Conservation (phyloP, 2,888 invertebrate genomes). For the Panopea generosa region DNA sequence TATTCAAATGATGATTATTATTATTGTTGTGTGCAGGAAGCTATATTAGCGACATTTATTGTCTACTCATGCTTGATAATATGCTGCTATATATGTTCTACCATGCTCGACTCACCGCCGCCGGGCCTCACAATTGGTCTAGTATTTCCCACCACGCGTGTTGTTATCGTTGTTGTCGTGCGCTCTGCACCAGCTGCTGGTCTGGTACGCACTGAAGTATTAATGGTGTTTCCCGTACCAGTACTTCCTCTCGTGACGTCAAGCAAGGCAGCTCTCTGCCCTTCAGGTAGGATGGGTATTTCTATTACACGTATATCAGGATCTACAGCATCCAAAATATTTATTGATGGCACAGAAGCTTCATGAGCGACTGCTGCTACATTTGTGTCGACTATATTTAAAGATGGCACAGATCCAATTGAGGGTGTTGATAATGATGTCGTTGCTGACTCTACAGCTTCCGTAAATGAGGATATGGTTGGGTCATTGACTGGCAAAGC, state of each 20-base stretch:
- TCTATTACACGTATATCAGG: slow-evolving; percentile 46
- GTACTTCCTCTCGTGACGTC: slow-evolving; percentile 5
- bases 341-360: background rate
- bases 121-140: background rate
- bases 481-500: no score
- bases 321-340: background rate
- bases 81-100: no score
- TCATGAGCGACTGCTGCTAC: background rate
- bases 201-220: no score
- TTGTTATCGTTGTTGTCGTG: no score
- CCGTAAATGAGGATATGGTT: background rate
- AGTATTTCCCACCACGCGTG: background rate
- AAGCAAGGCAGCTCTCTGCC: slow-evolving; percentile 48
- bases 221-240: no score
- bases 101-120: no score
- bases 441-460: slow-evolving; percentile 1
- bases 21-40: no score
- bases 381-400: background rate
- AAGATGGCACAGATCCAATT: background rate
- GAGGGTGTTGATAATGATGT: slow-evolving; percentile 13
- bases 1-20: no score
- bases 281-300: slow-evolving; percentile 50
- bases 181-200: no score
- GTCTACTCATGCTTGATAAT: no score
- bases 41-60: no score